A percentile compares a stretch with the other conserved stretches of the same genome.
phyloP scores from a whole-genome alignment of 1,140 invertebrate species.

The Drosophila ironensis region DNA sequence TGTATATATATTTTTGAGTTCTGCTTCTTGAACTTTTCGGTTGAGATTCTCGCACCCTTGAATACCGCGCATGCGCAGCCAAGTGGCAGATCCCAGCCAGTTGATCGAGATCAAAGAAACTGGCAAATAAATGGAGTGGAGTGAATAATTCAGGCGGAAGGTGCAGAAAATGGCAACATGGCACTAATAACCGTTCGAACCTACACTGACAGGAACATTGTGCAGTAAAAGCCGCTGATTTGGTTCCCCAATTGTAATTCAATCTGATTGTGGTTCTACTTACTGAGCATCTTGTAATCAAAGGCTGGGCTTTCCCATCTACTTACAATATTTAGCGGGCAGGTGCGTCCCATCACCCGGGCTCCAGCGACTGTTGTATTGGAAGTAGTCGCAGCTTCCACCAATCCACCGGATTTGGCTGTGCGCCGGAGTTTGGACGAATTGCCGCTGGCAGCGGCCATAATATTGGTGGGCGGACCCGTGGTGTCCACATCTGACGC shows the following conservation, averaged over 20 bases:
- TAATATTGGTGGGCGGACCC: constrained; percentile 33
- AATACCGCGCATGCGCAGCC: constrained; percentile 41
- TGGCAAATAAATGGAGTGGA: constrained; percentile 10
- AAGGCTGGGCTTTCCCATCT: too few relatives aligned
- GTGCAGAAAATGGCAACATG: constrained; percentile 45
- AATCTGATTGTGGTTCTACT: too few relatives aligned
- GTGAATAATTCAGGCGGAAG: constrained; percentile 29
- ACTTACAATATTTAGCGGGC: constrained; percentile 80
- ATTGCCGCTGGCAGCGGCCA: constrained; percentile 38
- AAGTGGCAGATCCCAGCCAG: constrained; percentile 7
- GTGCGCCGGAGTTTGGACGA: constrained; percentile 15
- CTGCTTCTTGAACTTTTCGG: constrained; percentile 23
- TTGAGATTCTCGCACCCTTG: constrained; percentile 49
- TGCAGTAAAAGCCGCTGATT: too few relatives aligned
- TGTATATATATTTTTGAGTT: constrained; percentile 4
- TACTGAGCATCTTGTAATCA: too few relatives aligned
- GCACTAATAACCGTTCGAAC: constrained; percentile 35
- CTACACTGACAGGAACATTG: constrained; percentile 1
- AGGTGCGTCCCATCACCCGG: constrained; percentile 54
- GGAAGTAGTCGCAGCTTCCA: constrained; percentile 13
- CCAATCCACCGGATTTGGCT: constrained; percentile 6
- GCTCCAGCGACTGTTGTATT: constrained; percentile 27
- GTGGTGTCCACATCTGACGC: constrained; percentile 11
- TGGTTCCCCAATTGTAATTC: too few relatives aligned
- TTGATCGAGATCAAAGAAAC: constrained; percentile 26